A percentile compares a stretch with the other conserved stretches of the same genome.
Conservation (phyloP, 2,888 invertebrate genomes). For the Macrophya annulata region DNA sequence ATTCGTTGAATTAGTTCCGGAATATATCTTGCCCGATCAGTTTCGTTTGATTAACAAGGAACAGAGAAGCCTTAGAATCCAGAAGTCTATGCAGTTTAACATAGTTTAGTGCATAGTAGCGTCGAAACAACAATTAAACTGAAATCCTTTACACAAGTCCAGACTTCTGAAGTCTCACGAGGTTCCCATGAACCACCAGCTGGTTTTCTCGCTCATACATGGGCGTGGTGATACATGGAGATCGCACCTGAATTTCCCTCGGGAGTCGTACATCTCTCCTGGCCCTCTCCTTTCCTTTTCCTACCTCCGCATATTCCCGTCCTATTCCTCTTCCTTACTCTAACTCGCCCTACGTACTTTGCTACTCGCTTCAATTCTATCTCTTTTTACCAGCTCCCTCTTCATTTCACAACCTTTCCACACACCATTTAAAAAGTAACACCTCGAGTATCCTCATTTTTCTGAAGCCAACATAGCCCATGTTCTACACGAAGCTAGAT, state of each 20-base stretch:
- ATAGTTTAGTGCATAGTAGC: constrained; percentile 31
- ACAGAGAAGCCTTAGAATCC: not conserved
- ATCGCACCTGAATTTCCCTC: constrained; percentile 75
- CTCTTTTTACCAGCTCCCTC: constrained; percentile 56
- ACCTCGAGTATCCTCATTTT: constrained; percentile 55
- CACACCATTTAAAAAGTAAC: constrained; percentile 54
- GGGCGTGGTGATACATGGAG: constrained; percentile 75
- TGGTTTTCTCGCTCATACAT: constrained; percentile 63
- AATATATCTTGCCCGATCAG: not conserved
- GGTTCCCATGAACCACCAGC: constrained; percentile 58
- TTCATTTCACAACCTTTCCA: constrained; percentile 48
- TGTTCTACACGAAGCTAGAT: constrained; percentile 48
- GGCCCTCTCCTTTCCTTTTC: constrained; percentile 58
- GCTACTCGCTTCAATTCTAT: constrained; percentile 51
- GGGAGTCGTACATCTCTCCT: constrained; percentile 72
- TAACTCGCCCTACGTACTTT: constrained; percentile 53
- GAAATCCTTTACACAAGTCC: constrained; percentile 53
- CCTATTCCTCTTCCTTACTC: constrained; percentile 61
- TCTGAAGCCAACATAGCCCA: constrained; percentile 32
- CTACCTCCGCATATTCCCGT: constrained; percentile 58
- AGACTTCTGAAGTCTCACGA: constrained; percentile 51
- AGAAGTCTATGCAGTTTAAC: constrained; percentile 26
- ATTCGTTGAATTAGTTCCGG: not conserved
- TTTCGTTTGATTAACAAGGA: constrained; percentile 11
- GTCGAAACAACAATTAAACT: constrained; percentile 54